Evolutionary conservation across 92 coral and sea anemone species (phyloP).

Genomic region (Palythoa heliodiscus): DNA sequence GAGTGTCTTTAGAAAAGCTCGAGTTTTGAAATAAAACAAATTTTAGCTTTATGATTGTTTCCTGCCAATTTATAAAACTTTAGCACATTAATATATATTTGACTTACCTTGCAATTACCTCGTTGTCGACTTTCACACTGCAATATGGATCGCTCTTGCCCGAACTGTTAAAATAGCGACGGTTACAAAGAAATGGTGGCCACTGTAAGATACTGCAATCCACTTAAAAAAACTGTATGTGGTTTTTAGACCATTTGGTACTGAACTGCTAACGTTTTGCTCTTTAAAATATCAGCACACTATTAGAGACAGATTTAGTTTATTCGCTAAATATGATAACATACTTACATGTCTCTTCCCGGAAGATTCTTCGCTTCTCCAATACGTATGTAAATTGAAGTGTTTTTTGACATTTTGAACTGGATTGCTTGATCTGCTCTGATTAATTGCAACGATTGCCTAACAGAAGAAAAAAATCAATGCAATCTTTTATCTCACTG

Average conservation of each 20-base stretch:
- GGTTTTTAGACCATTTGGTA: background rate
- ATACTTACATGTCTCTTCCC: conserved; percentile 91
- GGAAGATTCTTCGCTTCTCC: conserved; percentile 95
- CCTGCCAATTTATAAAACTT: background rate
- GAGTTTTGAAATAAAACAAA: background rate
- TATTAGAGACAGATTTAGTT: too few species aligned
- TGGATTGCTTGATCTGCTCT: background rate
- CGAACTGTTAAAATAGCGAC: conserved; percentile 52
- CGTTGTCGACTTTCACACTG: conserved; percentile 86
- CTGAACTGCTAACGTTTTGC: too few species aligned
- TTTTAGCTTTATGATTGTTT: background rate
- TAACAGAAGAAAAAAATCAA: background rate
- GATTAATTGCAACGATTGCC: background rate
- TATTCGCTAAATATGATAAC: background rate
- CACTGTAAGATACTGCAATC: background rate
- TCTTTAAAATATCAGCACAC: too few species aligned
- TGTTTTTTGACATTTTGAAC: conserved; percentile 62
- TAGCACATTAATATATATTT: too few species aligned
- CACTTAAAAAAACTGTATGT: background rate
- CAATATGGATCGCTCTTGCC: conserved; percentile 98
- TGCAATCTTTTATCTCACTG: background rate
- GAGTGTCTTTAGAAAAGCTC: too few species aligned
- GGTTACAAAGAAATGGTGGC: background rate
- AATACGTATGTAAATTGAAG: conserved; percentile 75
- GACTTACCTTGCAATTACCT: conserved; percentile 87